phyloP scores from a whole-genome alignment of 2,888 invertebrate species.

The Erynnis tages region DNA sequence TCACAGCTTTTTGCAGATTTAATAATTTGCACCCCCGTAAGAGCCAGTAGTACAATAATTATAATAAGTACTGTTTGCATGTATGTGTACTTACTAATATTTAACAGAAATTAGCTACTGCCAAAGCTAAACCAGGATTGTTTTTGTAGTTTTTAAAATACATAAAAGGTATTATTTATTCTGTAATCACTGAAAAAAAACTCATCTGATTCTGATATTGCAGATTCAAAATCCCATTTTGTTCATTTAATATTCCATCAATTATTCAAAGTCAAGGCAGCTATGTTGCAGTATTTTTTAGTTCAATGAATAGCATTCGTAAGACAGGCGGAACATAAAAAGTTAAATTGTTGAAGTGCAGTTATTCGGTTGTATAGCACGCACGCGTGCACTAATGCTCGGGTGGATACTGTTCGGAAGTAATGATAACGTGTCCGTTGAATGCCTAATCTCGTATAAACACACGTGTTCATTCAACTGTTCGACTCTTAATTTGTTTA shows the following conservation, averaged over 20 bases:
- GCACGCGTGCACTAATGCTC: slow-evolving; percentile 23
- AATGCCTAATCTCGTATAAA: slow-evolving; percentile 16
- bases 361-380: slow-evolving; percentile 20
- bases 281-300: neutral
- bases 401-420: slow-evolving; percentile 27
- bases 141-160: too few species aligned
- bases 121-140: too few species aligned
- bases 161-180: too few species aligned
- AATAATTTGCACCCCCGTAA: too few species aligned
- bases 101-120: too few species aligned
- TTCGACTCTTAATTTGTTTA: neutral
- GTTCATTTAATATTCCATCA: neutral
- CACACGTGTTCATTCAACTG: slow-evolving; percentile 3
- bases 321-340: slow-evolving; percentile 23
- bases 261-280: neutral
- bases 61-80: too few species aligned
- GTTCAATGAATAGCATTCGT: slow-evolving; percentile 31
- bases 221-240: too few species aligned
- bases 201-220: too few species aligned
- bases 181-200: too few species aligned
- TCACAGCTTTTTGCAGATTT: too few species aligned
- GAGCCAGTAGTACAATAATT: too few species aligned
- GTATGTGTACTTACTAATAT: too few species aligned
- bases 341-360: slow-evolving; percentile 18
- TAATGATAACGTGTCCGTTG: slow-evolving; percentile 18